Evolutionary conservation across 2,797 vertebrate genomes (phyloP).

Genomic region (Gambelia wislizenii): DNA sequence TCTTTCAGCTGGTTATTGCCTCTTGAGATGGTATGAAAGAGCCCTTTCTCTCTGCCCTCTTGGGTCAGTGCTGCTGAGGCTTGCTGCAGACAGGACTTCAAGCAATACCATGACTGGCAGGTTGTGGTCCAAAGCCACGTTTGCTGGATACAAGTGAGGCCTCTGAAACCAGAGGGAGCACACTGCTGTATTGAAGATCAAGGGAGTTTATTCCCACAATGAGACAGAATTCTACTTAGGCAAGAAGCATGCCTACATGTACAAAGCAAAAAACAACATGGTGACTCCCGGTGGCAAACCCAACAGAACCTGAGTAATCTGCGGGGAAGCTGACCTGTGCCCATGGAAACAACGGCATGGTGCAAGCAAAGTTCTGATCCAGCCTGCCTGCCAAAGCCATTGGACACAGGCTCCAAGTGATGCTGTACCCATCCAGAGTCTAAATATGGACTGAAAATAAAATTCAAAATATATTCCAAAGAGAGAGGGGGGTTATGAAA

Average conservation of each 20-base stretch:
- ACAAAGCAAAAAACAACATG: conserved; percentile 91
- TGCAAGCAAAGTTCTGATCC: too few species aligned
- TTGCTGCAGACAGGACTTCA: too few species aligned
- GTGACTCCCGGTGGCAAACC: too few species aligned
- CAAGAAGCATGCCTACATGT: conserved; percentile 95
- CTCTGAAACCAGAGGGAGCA: conserved; percentile 66
- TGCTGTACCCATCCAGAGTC: background rate
- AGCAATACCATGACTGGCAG: conserved; percentile 67
- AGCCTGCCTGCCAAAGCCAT: too few species aligned
- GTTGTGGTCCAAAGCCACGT: conserved; percentile 96
- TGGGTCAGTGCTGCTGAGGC: too few species aligned
- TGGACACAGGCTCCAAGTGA: too few species aligned
- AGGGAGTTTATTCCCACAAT: conserved; percentile 91
- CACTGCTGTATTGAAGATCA: conserved; percentile 93
- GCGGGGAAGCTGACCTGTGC: too few species aligned
- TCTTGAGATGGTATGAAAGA: background rate
- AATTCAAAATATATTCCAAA: too few species aligned
- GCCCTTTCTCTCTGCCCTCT: background rate
- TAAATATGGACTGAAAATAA: background rate
- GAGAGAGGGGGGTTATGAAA: too few species aligned
- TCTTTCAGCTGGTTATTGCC: background rate
- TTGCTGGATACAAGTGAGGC: conserved; percentile 95
- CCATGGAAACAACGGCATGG: too few species aligned
- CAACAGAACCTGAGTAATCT: too few species aligned
- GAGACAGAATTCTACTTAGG: conserved; percentile 97